Conservation (phyloP, 2,797 vertebrate species). For the Clarias pachynema region DNA sequence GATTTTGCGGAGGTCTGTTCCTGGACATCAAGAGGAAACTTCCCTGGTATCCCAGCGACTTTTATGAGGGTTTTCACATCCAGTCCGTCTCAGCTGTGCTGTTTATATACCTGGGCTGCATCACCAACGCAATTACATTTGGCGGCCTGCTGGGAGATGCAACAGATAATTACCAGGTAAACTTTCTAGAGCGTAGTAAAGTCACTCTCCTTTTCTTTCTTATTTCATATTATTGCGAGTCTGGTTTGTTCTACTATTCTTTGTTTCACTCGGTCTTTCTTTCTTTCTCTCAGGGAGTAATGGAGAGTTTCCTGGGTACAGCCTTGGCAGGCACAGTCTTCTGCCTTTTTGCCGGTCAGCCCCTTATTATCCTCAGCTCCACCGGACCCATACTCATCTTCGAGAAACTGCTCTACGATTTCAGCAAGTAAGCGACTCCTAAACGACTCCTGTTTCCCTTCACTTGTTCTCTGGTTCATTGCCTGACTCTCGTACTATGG, state of each 20-base stretch:
- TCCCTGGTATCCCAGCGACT: slow-evolving; percentile 89
- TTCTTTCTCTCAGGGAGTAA: slow-evolving; percentile 82
- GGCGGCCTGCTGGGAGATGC: slow-evolving; percentile 94
- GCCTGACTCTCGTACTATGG: background rate
- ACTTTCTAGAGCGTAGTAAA: background rate
- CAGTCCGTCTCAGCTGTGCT: slow-evolving; percentile 95
- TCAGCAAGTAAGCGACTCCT: slow-evolving; percentile 90
- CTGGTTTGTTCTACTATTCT: background rate
- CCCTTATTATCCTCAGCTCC: slow-evolving; percentile 98
- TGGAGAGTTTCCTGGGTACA: slow-evolving; percentile 97
- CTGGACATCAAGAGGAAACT: slow-evolving; percentile 93
- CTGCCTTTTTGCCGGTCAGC: slow-evolving; percentile 91
- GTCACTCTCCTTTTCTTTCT: background rate
- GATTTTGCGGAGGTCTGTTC: slow-evolving; percentile 90
- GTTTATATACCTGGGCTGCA: slow-evolving; percentile 98
- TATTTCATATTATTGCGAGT: background rate
- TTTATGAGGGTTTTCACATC: slow-evolving; percentile 94
- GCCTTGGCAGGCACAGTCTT: slow-evolving; percentile 90
- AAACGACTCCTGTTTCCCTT: background rate
- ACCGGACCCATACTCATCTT: slow-evolving; percentile 98
- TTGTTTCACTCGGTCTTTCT: background rate
- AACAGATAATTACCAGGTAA: slow-evolving; percentile 96
- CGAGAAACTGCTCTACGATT: slow-evolving; percentile 96
- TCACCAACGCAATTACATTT: slow-evolving; percentile 97
- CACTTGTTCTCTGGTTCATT: background rate